phyloP scores from a whole-genome alignment of 2,888 invertebrate species.

The Microctonus brassicae region DNA sequence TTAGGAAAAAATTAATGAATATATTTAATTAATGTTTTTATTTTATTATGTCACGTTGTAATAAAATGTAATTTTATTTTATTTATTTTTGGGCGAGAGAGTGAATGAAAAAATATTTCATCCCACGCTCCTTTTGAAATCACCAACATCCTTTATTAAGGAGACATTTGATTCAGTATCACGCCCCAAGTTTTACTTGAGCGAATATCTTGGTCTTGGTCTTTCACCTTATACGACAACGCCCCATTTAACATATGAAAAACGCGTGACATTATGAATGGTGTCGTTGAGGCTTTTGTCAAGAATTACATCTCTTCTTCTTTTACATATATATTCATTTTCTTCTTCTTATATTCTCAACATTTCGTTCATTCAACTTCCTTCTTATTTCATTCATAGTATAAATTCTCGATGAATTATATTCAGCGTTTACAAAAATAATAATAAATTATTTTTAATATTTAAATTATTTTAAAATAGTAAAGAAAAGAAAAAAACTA shows the following conservation, averaged over 20 bases:
- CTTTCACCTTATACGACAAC: neutral
- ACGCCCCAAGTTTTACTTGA: slow-evolving; percentile 57
- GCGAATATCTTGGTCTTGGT: slow-evolving; percentile 44
- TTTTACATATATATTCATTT: neutral
- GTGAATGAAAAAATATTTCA: slow-evolving; percentile 40
- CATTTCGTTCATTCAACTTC: neutral
- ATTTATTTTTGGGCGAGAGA: neutral
- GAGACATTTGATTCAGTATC: slow-evolving; percentile 67
- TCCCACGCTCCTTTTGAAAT: slow-evolving; percentile 66
- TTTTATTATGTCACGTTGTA: too few species aligned
- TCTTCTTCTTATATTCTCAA: neutral
- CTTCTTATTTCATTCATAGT: neutral
- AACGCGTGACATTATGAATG: slow-evolving; percentile 7
- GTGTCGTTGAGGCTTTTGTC: slow-evolving; percentile 11
- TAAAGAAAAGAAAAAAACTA: too few species aligned
- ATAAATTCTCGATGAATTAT: neutral
- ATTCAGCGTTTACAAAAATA: too few species aligned
- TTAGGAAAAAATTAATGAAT: too few species aligned
- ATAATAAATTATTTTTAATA: too few species aligned
- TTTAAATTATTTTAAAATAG: too few species aligned
- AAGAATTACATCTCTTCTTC: slow-evolving; percentile 6
- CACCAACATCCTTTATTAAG: slow-evolving; percentile 66
- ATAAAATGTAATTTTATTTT: slow-evolving; percentile 12
- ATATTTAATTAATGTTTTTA: neutral
- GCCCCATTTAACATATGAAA: slow-evolving; percentile 29